These are phyloP conservation scores for Maconellicoccus hirsutus DNA, from an alignment of 1,140 invertebrate genomes.

Conservation along the genomic window DNA sequence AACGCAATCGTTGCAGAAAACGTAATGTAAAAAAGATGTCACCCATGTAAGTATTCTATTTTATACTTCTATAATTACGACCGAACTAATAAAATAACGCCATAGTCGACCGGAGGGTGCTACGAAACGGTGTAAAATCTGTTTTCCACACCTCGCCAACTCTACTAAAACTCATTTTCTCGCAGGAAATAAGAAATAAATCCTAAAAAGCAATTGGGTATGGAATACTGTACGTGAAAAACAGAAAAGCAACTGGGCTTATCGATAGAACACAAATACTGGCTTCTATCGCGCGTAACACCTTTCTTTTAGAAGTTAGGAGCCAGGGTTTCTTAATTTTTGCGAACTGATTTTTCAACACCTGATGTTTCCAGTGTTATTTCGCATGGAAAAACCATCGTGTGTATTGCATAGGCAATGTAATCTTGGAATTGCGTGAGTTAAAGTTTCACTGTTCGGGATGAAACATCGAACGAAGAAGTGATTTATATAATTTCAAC, in stretches of 20 bases:
- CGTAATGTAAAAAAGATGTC: neutral
- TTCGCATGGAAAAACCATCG: too few species aligned
- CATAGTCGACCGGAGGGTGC: neutral
- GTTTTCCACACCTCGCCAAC: neutral
- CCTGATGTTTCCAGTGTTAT: neutral
- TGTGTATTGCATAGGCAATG: too few species aligned
- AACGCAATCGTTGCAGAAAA: neutral
- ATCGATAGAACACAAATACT: neutral
- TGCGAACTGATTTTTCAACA: neutral
- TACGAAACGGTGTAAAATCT: neutral
- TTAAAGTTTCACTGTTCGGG: too few species aligned
- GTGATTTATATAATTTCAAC: too few species aligned
- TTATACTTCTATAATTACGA: neutral
- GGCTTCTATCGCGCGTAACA: slow-evolving; percentile 7
- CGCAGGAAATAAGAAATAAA: slow-evolving; percentile 9
- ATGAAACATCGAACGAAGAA: too few species aligned
- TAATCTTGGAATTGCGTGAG: too few species aligned
- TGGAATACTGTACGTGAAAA: neutral
- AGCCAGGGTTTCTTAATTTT: slow-evolving; percentile 2
- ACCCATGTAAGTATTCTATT: neutral
- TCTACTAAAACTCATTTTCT: neutral
- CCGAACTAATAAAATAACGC: slow-evolving; percentile 3
- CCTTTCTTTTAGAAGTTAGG: slow-evolving; percentile 3
- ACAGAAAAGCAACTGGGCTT: slow-evolving; percentile 7
- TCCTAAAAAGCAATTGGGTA: neutral